Conservation (phyloP, 2,113 vertebrate species). For the Regulus satrapa region DNA sequence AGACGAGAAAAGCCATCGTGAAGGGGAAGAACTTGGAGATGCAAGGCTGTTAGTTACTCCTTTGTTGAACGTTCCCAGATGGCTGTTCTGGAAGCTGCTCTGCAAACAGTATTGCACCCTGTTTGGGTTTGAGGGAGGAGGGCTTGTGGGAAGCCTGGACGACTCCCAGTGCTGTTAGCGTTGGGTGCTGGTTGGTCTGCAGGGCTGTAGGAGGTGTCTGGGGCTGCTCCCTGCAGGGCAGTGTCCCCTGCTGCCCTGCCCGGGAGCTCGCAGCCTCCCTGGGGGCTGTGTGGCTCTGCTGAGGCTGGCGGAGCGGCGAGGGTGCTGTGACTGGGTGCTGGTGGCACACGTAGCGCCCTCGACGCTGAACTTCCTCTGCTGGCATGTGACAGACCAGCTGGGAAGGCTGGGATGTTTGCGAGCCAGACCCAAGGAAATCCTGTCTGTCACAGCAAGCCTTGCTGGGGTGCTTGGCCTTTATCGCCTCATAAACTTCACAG, state of each 20-base stretch:
- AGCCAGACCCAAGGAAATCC: not conserved
- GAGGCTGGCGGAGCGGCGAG: not conserved
- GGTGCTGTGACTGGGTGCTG: not conserved
- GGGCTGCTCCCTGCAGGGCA: not conserved
- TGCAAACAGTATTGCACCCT: not conserved
- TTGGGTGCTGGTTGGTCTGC: not conserved
- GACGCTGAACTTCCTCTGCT: not conserved
- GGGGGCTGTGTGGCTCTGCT: not conserved
- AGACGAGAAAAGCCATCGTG: not conserved
- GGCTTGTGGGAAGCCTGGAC: not conserved
- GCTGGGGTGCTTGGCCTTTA: not conserved
- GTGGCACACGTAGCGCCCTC: rapidly evolving
- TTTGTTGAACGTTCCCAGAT: not conserved
- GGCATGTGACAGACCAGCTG: rapidly evolving
- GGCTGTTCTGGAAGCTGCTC: not conserved
- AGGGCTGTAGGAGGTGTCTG: not conserved
- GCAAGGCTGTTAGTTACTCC: rapidly evolving
- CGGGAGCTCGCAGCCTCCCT: not conserved
- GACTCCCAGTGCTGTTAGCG: rapidly evolving
- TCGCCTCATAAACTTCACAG: not conserved
- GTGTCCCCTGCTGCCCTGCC: not conserved
- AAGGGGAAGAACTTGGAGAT: not conserved
- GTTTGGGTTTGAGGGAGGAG: not conserved
- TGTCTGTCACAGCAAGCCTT: rapidly evolving
- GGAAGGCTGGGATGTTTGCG: not conserved